Evolutionary conservation across 1,140 invertebrate genomes (phyloP).

Genomic region (Dreissena polymorpha): DNA sequence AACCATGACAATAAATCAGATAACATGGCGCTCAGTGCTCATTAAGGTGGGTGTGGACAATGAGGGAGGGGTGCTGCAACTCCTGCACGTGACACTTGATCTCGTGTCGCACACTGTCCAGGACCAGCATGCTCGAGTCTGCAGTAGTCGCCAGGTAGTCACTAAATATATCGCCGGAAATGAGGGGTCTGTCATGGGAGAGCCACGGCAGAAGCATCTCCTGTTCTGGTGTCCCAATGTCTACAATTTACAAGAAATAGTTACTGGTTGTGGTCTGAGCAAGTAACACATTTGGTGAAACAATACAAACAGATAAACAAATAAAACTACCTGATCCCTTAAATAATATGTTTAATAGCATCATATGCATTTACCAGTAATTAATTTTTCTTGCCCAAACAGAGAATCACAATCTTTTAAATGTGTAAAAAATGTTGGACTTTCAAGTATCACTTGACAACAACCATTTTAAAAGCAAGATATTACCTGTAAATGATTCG

Average conservation of each 20-base stretch:
- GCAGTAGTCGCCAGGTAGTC: conserved; percentile 89
- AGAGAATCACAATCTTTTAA: too few relatives aligned
- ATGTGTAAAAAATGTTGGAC: too few relatives aligned
- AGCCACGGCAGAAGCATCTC: conserved; percentile 82
- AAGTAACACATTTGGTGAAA: not conserved
- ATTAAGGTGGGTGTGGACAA: conserved; percentile 35
- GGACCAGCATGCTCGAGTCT: conserved; percentile 86
- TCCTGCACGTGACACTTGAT: conserved; percentile 86
- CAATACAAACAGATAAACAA: not conserved
- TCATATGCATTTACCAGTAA: not conserved
- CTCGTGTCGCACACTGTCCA: conserved; percentile 87
- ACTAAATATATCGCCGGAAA: conserved; percentile 87
- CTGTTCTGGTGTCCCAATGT: conserved; percentile 59
- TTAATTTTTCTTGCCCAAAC: too few relatives aligned
- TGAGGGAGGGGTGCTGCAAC: conserved; percentile 59
- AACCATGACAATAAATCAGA: too few relatives aligned
- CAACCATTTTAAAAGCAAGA: too few relatives aligned
- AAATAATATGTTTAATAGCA: not conserved
- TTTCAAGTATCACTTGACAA: not conserved
- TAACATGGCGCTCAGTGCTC: not conserved
- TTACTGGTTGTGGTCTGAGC: not conserved
- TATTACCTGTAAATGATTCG: conserved; percentile 84
- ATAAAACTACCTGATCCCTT: not conserved
- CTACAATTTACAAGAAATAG: conserved; percentile 56
- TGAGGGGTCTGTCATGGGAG: conserved; percentile 86